Conservation (phyloP, 2,113 vertebrate species). For the Mastomys natalensis region DNA sequence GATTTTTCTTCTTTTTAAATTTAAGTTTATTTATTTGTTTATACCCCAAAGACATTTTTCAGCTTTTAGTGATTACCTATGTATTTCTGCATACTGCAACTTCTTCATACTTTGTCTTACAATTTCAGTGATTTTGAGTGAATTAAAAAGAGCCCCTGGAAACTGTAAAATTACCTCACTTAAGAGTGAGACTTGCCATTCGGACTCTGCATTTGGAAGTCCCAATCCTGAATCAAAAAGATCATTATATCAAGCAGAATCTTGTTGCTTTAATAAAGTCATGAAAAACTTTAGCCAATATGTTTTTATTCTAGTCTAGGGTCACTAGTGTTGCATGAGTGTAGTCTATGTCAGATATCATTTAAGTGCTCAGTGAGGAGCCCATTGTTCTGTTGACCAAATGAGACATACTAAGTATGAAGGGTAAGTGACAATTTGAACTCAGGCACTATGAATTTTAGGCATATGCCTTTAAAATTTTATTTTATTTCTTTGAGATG, state of each 20-base stretch:
- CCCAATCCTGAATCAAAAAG: constrained; percentile 30
- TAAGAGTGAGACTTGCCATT: neutral
- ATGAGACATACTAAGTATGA: neutral
- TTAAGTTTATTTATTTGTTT: no score
- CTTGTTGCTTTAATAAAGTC: constrained; percentile 42
- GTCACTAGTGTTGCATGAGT: neutral
- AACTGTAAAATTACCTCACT: constrained; percentile 25
- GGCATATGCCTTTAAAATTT: neutral
- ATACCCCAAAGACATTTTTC: neutral
- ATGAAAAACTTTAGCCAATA: constrained; percentile 11
- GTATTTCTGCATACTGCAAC: neutral
- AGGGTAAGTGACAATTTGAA: neutral
- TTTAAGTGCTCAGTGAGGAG: neutral
- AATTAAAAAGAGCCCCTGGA: constrained; percentile 49
- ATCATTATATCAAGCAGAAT: constrained; percentile 30
- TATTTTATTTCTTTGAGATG: no score
- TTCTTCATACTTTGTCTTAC: neutral
- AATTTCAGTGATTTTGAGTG: constrained; percentile 41
- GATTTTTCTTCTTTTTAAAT: neutral
- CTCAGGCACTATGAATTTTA: neutral
- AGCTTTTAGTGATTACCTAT: neutral
- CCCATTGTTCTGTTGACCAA: neutral
- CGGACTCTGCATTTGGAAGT: neutral
- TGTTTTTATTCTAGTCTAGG: constrained; percentile 32
- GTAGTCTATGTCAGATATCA: neutral